Percentiles rank a stretch among this genome's conserved stretches.
phyloP scores from a whole-genome alignment of 2,113 vertebrate genomes.

The Helogale parvula region DNA sequence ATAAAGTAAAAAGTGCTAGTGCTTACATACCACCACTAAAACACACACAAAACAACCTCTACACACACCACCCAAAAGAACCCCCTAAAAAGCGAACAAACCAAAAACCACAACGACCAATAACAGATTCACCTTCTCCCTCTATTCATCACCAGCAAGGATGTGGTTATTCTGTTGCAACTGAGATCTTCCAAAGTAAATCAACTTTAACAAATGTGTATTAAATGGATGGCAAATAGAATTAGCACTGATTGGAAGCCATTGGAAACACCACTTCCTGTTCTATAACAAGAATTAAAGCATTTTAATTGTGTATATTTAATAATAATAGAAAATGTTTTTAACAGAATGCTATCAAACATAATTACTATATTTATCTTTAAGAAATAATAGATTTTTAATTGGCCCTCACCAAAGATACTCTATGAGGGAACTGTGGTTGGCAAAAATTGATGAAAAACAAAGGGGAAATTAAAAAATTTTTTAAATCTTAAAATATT shows the following conservation, averaged over 20 bases:
- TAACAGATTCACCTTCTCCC: background rate
- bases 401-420: background rate
- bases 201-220: background rate
- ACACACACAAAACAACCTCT: background rate
- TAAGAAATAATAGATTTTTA: slow-evolving; percentile 18
- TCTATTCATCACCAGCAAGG: background rate
- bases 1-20: background rate
- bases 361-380: background rate
- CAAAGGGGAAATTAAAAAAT: background rate
- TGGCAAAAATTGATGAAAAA: slow-evolving; percentile 5
- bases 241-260: slow-evolving; percentile 15
- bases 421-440: background rate
- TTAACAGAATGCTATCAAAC: background rate
- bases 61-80: background rate
- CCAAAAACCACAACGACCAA: background rate
- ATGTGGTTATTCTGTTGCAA: background rate
- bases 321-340: background rate
- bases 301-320: slow-evolving; percentile 21
- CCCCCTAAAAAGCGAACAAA: background rate
- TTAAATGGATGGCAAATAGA: background rate
- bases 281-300: background rate
- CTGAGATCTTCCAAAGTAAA: background rate
- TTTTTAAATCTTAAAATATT: background rate
- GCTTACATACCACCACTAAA: background rate
- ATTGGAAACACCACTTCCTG: slow-evolving; percentile 15